Percentiles rank a stretch among this genome's conserved stretches.
These are phyloP conservation scores for Stichodactyla helianthus DNA, from an alignment of 64 coral and sea anemone species.

Conservation along the genomic window DNA sequence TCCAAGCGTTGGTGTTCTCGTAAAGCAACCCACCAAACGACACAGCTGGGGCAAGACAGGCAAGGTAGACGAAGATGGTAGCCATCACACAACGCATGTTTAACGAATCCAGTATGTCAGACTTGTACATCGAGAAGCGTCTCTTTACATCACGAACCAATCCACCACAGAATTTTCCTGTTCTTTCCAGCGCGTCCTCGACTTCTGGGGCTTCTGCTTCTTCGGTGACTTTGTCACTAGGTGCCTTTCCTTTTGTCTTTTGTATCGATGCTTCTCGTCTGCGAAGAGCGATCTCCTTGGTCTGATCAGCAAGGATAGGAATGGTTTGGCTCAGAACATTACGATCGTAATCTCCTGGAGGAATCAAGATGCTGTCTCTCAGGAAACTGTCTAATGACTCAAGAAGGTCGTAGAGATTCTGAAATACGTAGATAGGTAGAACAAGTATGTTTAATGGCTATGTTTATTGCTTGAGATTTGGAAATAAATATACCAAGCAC, in stretches of 20 bases:
- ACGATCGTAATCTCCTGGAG: conserved; percentile 97
- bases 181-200: conserved; percentile 80
- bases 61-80: conserved; percentile 90
- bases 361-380: conserved; percentile 69
- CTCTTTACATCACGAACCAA: conserved; percentile 82
- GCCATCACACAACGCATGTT: conserved; percentile 69
- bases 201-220: conserved; percentile 1
- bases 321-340: conserved; percentile 76
- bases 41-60: conserved; percentile 83
- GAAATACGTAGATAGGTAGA: not conserved
- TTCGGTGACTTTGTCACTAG: not conserved
- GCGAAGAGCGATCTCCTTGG: conserved; percentile 48
- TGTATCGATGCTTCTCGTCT: conserved; percentile 37
- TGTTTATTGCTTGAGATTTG: too few species aligned
- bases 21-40: conserved; percentile 90
- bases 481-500: too few species aligned
- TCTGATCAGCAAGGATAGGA: conserved; percentile 63
- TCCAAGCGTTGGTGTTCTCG: conserved; percentile 79
- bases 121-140: conserved; percentile 56
- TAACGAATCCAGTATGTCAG: conserved; percentile 84
- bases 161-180: conserved; percentile 81
- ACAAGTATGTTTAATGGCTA: too few species aligned
- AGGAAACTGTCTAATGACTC: conserved; percentile 46
- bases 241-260: not conserved
- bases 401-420: conserved; percentile 64